Evolutionary conservation across 30 jellyfish, hydroid and myxozoan species (phyloP).

Genomic region (Turritopsis rubra): DNA sequence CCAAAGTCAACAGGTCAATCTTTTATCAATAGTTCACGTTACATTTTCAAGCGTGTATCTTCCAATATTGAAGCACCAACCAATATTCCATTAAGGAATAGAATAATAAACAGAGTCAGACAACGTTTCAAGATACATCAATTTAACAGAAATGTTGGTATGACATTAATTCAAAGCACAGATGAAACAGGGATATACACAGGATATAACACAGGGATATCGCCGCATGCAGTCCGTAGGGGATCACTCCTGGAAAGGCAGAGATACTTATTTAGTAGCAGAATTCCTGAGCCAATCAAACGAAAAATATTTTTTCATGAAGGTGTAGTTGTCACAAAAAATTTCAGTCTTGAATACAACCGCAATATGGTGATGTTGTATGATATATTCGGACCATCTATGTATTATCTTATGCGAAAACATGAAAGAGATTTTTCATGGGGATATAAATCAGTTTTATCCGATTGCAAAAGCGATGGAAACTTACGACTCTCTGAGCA

Average conservation of each 20-base stretch:
- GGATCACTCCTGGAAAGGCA: background rate
- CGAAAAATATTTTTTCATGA: slow-evolving; percentile 12
- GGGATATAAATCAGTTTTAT: slow-evolving; percentile 46
- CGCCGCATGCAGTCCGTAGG: background rate
- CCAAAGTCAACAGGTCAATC: background rate
- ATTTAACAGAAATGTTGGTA: background rate
- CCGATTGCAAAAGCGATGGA: slow-evolving; percentile 82
- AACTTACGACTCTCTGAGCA: slow-evolving; percentile 55
- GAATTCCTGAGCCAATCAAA: background rate
- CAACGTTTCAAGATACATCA: background rate
- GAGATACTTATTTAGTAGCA: background rate
- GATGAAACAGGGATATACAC: background rate
- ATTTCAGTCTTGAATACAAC: slow-evolving; percentile 11
- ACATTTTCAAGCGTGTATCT: background rate
- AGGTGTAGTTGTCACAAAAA: background rate
- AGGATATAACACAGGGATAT: background rate
- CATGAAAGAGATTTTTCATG: slow-evolving; percentile 35
- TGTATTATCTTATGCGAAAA: slow-evolving; percentile 49
- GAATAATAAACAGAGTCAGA: background rate
- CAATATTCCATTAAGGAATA: background rate
- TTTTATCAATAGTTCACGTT: background rate
- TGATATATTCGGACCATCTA: slow-evolving; percentile 47
- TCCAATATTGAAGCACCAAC: background rate
- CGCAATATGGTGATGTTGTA: slow-evolving; percentile 17
- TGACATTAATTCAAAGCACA: background rate